A percentile compares a stretch with the other conserved stretches of the same genome.
phyloP scores from a whole-genome alignment of 2,113 vertebrate species.

The Meriones unguiculatus region DNA sequence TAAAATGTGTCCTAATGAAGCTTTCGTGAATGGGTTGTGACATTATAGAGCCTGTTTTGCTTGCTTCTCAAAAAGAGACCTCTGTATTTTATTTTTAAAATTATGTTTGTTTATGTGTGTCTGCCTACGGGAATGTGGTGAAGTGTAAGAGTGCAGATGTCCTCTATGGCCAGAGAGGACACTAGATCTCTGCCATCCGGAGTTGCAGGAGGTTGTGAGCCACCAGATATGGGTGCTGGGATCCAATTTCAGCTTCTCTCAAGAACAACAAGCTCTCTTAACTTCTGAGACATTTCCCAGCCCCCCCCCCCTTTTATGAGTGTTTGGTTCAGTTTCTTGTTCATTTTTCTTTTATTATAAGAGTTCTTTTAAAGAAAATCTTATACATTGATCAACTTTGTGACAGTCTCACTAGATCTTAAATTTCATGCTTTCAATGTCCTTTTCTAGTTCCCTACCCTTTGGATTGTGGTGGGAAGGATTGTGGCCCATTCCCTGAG shows the following conservation, averaged over 20 bases:
- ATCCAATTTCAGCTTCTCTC: background rate
- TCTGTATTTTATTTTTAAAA: background rate
- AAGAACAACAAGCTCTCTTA: background rate
- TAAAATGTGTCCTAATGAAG: background rate
- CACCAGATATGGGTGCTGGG: too few species aligned
- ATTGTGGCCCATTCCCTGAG: background rate
- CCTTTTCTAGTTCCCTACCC: background rate
- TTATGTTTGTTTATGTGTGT: background rate
- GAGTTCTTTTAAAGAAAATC: background rate
- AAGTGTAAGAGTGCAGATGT: background rate
- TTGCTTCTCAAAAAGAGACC: background rate
- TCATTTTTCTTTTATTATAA: constrained; percentile 4
- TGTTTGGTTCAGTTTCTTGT: background rate
- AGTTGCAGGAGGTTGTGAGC: background rate
- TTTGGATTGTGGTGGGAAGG: background rate
- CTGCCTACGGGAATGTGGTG: background rate
- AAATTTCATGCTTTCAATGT: background rate
- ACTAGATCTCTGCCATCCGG: too few species aligned
- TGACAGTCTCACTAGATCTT: background rate
- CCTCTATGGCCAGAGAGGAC: background rate
- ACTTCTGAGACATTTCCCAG: background rate
- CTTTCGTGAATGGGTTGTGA: background rate
- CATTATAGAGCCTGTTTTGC: background rate
- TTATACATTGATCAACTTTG: background rate
- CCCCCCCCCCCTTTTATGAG: background rate